Base-by-base conservation (phyloP, 2,113 vertebrate species). In the Tetrao urogallus region DNA sequence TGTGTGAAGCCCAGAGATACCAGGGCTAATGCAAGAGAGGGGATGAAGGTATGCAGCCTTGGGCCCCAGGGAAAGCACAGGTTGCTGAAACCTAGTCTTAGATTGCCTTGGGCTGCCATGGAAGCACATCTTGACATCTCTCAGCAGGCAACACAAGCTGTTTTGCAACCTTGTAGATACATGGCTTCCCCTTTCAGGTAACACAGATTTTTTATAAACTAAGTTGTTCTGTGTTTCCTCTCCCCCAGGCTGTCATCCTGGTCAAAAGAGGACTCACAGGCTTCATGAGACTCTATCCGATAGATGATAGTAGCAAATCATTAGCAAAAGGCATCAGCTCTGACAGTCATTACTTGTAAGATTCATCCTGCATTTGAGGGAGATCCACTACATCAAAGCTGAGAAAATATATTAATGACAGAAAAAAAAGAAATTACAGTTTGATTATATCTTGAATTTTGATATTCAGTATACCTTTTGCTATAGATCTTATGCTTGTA, bases 331-430 rank as follows among this genome's bases (percentile, higher is more conserved):
- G 75, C 82, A 75, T 76, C 45, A 85, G 64, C 32, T 89, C 92
- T 56, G 89, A 66, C 60, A 82, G 57, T 8, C 18, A 84, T 45
- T 69, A 67, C 60, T 77, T 91, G 91, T 56, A 91, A 85, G 60
- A 89, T 60, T 77, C 82, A 74, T 82, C 64, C 75, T 60, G 74
- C 3, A 1, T 88, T 87, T 91, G 74, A 89, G 61, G 42, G 50
- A 82, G 72, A 89, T 93, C 60, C 73, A 45, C 64, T 73, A 86
- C 56, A 92, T 79, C 42, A 85, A 89, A 92, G 56, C 56, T 66
- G 47, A 81, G 72, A 91, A 96, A 91, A 79, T 65, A 57, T 34
- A 88, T 63, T 73, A 95, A 73, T 84, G 87, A 77, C 32, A 88
- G 38, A 22, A 93, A 76, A 34, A 73, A 70, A 8, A 70, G 60